These are phyloP conservation scores for Pardosa pseudoannulata DNA, from an alignment of 2,888 invertebrate species.

Conservation along the genomic window DNA sequence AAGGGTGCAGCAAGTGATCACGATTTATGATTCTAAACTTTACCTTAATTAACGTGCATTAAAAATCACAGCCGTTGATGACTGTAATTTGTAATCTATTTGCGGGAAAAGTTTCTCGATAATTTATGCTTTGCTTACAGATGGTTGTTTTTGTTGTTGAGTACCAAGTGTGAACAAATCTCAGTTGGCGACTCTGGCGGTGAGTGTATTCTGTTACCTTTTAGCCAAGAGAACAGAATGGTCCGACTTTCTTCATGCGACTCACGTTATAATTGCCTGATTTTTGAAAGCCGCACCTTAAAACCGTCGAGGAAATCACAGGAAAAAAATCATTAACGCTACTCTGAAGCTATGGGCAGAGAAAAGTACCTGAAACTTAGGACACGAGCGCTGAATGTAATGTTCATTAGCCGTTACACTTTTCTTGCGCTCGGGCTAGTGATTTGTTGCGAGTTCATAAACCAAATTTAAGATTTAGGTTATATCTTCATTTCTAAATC, in stretches of 20 bases:
- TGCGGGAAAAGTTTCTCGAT: not conserved
- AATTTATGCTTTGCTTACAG: not conserved
- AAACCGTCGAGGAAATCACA: slow-evolving; percentile 4
- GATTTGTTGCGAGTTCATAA: no score
- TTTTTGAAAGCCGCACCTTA: slow-evolving; percentile 19
- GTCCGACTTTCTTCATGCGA: not conserved
- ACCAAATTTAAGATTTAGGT: no score
- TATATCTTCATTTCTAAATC: no score
- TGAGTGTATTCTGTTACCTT: no score
- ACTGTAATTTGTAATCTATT: slow-evolving; percentile 30
- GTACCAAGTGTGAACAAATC: slow-evolving; percentile 7
- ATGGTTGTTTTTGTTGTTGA: not conserved
- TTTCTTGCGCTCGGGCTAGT: no score
- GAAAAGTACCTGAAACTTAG: not conserved
- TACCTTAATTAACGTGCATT: slow-evolving; percentile 2
- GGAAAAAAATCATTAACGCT: not conserved
- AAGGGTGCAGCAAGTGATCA: slow-evolving; percentile 12
- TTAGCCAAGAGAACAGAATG: not conserved
- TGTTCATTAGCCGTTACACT: no score
- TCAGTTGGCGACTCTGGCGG: not conserved
- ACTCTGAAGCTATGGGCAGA: not conserved
- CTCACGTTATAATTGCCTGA: slow-evolving; percentile 21
- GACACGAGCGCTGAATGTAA: not conserved
- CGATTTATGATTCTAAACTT: not conserved
- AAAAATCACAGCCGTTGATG: slow-evolving; percentile 4